Evolutionary conservation across 2,113 vertebrate species (phyloP), one percentile per base, ranked within the genome.

Genomic region (Pontoporia blainvillei): DNA sequence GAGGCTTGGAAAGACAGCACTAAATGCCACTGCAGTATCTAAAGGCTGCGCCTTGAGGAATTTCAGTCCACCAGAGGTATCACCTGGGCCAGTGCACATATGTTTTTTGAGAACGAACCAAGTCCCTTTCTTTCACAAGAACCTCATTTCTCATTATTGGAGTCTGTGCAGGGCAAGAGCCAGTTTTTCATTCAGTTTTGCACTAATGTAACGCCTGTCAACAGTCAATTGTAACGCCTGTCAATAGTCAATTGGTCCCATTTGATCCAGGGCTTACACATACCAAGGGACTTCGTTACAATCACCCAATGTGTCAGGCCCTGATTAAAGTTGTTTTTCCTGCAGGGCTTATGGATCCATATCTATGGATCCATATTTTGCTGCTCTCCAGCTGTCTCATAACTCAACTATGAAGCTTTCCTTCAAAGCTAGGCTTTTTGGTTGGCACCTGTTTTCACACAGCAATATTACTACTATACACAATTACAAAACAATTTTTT

Each of bases 291-390:
- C 97, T 96, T 94, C 2, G 8, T 95, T 96, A 96, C 93, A 96
- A 94, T 94, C 93, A 96, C 93, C 89, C 88, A 78, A 95, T 0
- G 0, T 96, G 94, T 97, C 97, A 93, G 54, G 20, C 75, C 66
- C 95, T 97, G 95, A 96, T 97, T 94, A 96, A 96, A 96, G 92
- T 91, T 97, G 94, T 76, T 97, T 94, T 92, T 96, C 95, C 96
- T 96, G 62, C 0, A 1, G 69, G 95, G 66, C 39, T 96, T 95
- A 81, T 91, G 88, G 95, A 95, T 97, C 93, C 86, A 79, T 97
- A 96, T 95, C 97, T 95, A 84, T n/a, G n/a, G n/a, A n/a, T n/a
- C n/a, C n/a, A n/a, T n/a, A n/a, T 96, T 97, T 94, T 96, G 57
- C 83, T 96, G 67, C 83, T 97, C 69, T 84, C 86, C 69, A 90